Base-by-base conservation (phyloP, 2,113 vertebrate genomes). In the Sinosuthora webbiana region DNA sequence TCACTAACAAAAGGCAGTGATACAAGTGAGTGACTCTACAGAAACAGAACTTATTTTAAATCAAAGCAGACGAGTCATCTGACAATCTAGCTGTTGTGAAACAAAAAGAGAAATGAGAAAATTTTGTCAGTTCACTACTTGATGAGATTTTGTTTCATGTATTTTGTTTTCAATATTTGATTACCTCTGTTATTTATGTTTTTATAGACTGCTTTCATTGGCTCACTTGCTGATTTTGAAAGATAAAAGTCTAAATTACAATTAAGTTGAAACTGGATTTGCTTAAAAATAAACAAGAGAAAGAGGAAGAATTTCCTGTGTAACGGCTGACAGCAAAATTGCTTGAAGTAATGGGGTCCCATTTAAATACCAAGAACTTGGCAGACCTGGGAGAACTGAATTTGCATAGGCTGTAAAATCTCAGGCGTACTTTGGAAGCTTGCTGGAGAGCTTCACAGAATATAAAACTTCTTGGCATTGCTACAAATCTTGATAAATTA, bases 381-480 rank as follows among this genome's bases (percentile, higher is more conserved):
- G 92, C 95, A 96, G 85, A 44, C 35, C 44, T n/a, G 52, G 8
- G 25, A 92, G 56, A 45, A 20, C 31, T 86, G 39, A 70, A 96
- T 95, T 95, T 94, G 92, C 82, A 96, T 92, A 92, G 82, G 71
- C 94, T 93, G 68, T 86, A 95, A 93, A 96, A 86, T 55, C 62
- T 83, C 25, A 18, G 44, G 55, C 19, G 0, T 37, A 47, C 82
- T 90, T 55, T n/a, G 79, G 87, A 93, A 95, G 85, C 79, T 87
- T 41, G 75, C 73, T 94, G 64, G 47, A 90, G 73, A 7, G 27
- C 67, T 74, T 52, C 63, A 41, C 55, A 86, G 90, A 94, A 90
- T 89, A 79, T 92, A 95, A 97, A 96, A 84, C 49, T 84, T 70
- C 24, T 27, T 93, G 80, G 85, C 82, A 57, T 12, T 10, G 19